Evolutionary conservation across 1,140 invertebrate species (phyloP).

Genomic region (Heliconius hermathena): DNA sequence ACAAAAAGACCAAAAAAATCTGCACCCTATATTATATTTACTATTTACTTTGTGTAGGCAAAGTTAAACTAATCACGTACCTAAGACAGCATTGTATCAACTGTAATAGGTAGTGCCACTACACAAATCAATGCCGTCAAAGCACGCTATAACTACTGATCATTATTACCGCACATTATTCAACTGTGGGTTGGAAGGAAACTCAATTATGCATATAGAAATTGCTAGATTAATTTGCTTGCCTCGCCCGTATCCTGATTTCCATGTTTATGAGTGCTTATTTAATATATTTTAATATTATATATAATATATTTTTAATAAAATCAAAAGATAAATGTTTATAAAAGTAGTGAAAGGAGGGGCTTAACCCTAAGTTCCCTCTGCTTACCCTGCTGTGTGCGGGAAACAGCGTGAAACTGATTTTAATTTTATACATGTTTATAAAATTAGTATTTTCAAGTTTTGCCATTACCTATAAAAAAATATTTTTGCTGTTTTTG

Average conservation of each 20-base stretch:
- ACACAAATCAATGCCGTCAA: constrained; percentile 17
- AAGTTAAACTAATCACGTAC: neutral
- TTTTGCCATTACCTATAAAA: neutral
- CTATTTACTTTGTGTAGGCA: no score
- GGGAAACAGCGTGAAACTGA: no score
- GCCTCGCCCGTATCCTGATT: constrained; percentile 39
- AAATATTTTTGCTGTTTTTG: no score
- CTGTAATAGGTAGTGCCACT: neutral
- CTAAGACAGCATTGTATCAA: neutral
- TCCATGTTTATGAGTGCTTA: neutral
- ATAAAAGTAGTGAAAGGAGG: no score
- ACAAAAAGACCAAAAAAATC: neutral
- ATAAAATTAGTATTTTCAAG: no score
- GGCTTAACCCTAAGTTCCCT: no score
- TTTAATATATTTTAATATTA: neutral
- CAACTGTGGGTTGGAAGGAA: constrained; percentile 33
- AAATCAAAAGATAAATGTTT: no score
- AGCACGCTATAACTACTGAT: constrained; percentile 18
- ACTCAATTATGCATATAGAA: constrained; percentile 24
- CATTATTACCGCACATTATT: constrained; percentile 16
- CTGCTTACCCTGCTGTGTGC: no score
- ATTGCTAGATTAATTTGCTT: constrained; percentile 13
- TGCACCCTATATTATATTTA: neutral
- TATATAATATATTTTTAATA: neutral
- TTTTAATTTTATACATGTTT: no score